These are phyloP conservation scores for Oscheius sp. DNA, from an alignment of 1,140 invertebrate genomes.

Conservation along the genomic window DNA sequence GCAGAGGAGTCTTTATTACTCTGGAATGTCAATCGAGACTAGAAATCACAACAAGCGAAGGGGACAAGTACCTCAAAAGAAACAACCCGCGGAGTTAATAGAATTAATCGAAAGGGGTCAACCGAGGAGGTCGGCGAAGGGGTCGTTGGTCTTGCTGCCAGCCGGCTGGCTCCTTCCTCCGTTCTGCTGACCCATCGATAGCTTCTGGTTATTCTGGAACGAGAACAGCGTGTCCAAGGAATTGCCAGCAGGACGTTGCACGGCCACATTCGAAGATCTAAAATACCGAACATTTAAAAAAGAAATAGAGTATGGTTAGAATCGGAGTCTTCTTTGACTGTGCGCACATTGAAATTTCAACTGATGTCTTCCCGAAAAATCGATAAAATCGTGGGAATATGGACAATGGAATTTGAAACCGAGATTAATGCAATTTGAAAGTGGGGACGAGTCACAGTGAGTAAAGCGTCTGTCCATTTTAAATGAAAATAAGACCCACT, in stretches of 20 bases:
- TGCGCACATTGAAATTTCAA: not conserved
- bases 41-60: not conserved
- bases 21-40: not conserved
- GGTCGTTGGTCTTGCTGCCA: constrained; percentile 1
- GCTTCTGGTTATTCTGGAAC: not conserved
- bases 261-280: constrained; percentile 11
- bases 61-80: not conserved
- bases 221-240: constrained; percentile 14
- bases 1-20: no score
- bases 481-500: no score
- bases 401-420: no score
- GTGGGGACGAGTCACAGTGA: not conserved
- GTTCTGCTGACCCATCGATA: not conserved
- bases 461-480: not conserved
- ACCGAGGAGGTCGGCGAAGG: constrained; percentile 16
- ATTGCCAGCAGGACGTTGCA: constrained; percentile 1
- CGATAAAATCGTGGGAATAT: no score
- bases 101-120: not conserved
- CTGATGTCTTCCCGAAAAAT: not conserved
- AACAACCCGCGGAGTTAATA: not conserved
- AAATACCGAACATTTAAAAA: not conserved
- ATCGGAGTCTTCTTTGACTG: not conserved
- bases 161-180: not conserved
- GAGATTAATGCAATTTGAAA: not conserved
- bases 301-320: not conserved